A percentile compares a stretch with the other conserved stretches of the same genome.
Conservation (phyloP, 2,888 invertebrate genomes). For the Sinhomidia bicolor region DNA sequence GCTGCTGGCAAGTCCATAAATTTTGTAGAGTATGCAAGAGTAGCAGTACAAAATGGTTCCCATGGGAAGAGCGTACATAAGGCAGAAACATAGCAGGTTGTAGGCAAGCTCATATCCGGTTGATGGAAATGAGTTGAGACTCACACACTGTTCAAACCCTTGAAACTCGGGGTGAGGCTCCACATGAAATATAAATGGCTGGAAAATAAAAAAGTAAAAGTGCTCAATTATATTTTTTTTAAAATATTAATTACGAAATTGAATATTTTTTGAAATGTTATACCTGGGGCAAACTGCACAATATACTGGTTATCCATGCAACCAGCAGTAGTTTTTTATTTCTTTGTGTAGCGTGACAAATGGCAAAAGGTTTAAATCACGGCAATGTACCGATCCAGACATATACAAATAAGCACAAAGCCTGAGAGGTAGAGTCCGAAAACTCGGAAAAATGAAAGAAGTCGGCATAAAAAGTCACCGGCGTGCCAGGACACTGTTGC, state of each 20-base stretch:
- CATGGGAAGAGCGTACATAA: neutral
- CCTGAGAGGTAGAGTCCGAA: slow-evolving; percentile 94
- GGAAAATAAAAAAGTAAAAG: neutral
- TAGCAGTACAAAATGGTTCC: neutral
- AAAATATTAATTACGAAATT: no score
- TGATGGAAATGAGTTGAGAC: neutral
- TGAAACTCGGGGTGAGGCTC: neutral
- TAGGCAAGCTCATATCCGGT: neutral
- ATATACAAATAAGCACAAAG: slow-evolving; percentile 92
- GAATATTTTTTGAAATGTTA: neutral
- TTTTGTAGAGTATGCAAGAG: neutral
- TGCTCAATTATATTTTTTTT: no score
- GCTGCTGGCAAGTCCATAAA: no score
- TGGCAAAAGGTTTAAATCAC: no score
- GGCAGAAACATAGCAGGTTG: neutral
- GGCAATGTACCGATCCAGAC: neutral
- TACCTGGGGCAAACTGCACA: neutral
- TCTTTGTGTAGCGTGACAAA: neutral
- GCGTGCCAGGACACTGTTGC: slow-evolving; percentile 92
- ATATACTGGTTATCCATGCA: neutral
- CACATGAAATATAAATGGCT: neutral
- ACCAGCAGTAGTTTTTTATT: neutral
- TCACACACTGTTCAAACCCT: neutral
- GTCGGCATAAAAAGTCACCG: slow-evolving; percentile 87
- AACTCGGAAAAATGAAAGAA: slow-evolving; percentile 92